These are phyloP conservation scores for Alectoris magna DNA, from an alignment of 2,797 vertebrate species.

Conservation along the genomic window DNA sequence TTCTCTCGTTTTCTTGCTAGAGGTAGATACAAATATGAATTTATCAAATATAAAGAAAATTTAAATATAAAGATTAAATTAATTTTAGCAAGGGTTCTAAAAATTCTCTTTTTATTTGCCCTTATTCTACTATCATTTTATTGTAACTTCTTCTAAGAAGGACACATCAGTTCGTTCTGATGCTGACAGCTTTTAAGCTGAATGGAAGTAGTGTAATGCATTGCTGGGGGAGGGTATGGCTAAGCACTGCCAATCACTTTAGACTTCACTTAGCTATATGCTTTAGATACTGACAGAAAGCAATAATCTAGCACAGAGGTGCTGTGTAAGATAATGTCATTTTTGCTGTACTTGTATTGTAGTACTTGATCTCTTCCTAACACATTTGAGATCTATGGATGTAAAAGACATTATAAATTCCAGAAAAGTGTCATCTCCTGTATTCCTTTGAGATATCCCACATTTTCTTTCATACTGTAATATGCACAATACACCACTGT, in stretches of 20 bases:
- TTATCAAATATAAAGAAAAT: background rate
- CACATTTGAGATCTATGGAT: rapidly evolving
- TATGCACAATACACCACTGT: background rate
- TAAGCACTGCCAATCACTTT: background rate
- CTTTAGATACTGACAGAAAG: background rate
- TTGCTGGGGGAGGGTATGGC: background rate
- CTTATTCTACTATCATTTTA: background rate
- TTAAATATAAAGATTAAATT: background rate
- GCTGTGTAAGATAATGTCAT: background rate
- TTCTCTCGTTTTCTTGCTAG: background rate
- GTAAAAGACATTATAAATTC: background rate
- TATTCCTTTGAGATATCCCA: background rate
- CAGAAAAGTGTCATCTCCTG: background rate
- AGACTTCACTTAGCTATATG: background rate
- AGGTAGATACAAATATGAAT: background rate
- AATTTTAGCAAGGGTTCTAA: rapidly evolving
- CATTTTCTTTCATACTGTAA: background rate
- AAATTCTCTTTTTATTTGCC: rapidly evolving
- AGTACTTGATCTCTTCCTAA: background rate
- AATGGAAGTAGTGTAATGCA: background rate
- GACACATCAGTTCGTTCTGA: background rate
- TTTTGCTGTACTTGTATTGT: background rate
- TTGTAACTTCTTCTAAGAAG: background rate
- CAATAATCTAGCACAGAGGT: background rate
- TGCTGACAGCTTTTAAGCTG: background rate